Conservation (phyloP, 2,113 vertebrate species). For the Protobothrops mucrosquamatus region DNA sequence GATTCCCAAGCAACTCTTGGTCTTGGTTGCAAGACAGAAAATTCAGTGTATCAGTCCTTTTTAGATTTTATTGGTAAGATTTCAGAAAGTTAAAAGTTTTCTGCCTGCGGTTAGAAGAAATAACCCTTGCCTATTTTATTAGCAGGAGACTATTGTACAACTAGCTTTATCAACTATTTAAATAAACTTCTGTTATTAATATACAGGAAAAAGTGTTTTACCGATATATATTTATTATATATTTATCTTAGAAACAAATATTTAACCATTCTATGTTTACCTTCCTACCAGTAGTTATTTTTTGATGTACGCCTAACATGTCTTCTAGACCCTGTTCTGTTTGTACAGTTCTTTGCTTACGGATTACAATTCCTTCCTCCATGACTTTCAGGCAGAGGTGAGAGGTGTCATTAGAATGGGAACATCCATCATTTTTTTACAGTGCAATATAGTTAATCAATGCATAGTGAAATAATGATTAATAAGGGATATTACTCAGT, state of each 20-base stretch:
- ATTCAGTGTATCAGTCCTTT: background rate
- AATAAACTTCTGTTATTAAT: background rate
- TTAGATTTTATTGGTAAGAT: background rate
- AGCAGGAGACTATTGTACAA: background rate
- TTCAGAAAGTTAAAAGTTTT: background rate
- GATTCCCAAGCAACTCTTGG: background rate
- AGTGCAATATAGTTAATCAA: constrained; percentile 24
- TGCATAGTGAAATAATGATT: background rate
- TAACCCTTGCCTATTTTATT: background rate
- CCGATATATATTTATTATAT: no score
- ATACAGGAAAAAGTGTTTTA: background rate
- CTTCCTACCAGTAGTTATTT: background rate
- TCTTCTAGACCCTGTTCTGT: background rate
- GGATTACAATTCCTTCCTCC: background rate
- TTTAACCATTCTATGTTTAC: background rate
- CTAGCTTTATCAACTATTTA: background rate
- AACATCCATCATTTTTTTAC: constrained; percentile 23
- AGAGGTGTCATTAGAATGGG: constrained; percentile 11
- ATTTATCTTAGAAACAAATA: background rate
- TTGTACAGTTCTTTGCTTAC: constrained; percentile 5
- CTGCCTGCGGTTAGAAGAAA: background rate
- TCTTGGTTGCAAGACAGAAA: background rate
- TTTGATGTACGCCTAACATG: background rate
- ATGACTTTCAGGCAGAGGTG: constrained; percentile 24
- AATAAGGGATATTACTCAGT: constrained; percentile 34